Base-by-base conservation (phyloP, 2,797 vertebrate genomes). In the Xyrichtys novacula region DNA sequence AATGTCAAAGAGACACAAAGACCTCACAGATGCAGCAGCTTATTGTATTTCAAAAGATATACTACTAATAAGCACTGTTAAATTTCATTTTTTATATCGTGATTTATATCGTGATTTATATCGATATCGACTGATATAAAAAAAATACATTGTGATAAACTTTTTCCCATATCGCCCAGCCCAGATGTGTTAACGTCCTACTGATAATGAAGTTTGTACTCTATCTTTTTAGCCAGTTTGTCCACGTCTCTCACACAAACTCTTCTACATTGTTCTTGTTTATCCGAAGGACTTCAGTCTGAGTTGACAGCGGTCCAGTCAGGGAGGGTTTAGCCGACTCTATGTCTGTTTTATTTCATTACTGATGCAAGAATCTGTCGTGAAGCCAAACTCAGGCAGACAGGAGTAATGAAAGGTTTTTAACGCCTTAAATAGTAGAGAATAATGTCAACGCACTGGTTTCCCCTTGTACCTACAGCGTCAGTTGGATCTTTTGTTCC, bases 361-460 rank as follows among this genome's bases (percentile, higher is more conserved):
- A 6, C 7, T 20, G 14, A 5, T 31, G 17, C 32, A 1, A 28
- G 34, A 7, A 19, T 58, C 14, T 54, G 16, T 17, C 48, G 7
- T 56, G 12, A 14, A 26, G 16, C 48, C n/a, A 36, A 6, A 8
- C 39, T 15, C 26, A 38, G 34, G 22, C 42, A 15, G 26, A 16
- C 11, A 14, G 14, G 0, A 0, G 3, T 7, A 44, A 7, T 9
- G 36, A 5, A 14, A 9, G 5, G 0, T 34, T 44, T 17, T 36
- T 34, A 42, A 44, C 20, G 14, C 47, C 5, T 29, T 7, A 43
- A 31, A 38, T 8, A 40, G 1, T 8, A 11, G 8, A 40, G 12
- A 50, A 11, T n/a, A 36, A n/a, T n/a, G 20, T 43, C 7, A 7
- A 31, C n/a, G 15, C 20, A 1, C 4, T 38, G 10, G 20, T 53